These are phyloP conservation scores for Hoplias malabaricus DNA, from an alignment of 2,113 vertebrate genomes.

Conservation along the genomic window DNA sequence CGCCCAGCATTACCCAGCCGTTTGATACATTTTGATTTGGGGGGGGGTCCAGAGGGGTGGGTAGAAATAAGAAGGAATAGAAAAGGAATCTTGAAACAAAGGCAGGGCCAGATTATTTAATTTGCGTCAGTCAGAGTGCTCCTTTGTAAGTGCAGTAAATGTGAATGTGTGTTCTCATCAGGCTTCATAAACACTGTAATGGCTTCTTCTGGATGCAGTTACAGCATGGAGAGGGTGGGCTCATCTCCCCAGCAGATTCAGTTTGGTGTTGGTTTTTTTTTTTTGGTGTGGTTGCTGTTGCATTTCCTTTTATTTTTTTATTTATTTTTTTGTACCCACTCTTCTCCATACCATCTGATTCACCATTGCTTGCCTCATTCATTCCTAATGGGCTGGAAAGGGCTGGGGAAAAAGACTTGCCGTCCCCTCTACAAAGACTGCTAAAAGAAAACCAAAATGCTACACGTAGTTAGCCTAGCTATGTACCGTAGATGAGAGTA, in stretches of 20 bases:
- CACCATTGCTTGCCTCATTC: constrained; percentile 55
- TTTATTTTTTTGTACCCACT: constrained; percentile 24
- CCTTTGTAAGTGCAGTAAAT: not conserved
- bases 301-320: constrained; percentile 9
- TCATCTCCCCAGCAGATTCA: constrained; percentile 38
- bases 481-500: not conserved
- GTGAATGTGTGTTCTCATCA: constrained; percentile 2
- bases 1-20: constrained; percentile 66
- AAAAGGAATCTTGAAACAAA: constrained; percentile 56
- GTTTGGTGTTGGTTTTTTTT: constrained; percentile 5
- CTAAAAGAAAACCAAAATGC: constrained; percentile 60
- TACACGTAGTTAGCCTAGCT: constrained; percentile 26
- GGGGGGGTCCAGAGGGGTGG: constrained; percentile 41
- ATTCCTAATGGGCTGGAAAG: constrained; percentile 67
- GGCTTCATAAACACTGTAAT: constrained; percentile 45
- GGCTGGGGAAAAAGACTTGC: constrained; percentile 50
- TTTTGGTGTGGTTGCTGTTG: constrained; percentile 43
- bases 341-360: constrained; percentile 40
- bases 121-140: constrained; percentile 40
- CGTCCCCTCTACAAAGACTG: constrained; percentile 42
- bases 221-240: constrained; percentile 37
- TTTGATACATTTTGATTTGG: constrained; percentile 74
- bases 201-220: constrained; percentile 40
- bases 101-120: constrained; percentile 49
- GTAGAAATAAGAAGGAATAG: constrained; percentile 46